Base-by-base conservation (phyloP, 1,140 invertebrate species). In the Drosophila gunungcola region DNA sequence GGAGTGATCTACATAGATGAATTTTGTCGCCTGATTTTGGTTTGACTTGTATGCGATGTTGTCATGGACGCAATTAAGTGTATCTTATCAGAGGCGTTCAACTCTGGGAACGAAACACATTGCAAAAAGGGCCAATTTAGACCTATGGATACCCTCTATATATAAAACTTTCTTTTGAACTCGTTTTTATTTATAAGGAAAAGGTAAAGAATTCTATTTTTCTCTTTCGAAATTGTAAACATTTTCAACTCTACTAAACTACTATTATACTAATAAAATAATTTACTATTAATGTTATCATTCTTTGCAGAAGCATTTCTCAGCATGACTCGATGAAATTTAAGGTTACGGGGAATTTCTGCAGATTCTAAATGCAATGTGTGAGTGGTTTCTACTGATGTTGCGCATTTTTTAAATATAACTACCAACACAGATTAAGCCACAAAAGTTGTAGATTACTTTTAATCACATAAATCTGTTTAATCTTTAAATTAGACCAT, bases 81-180 rank as follows among this genome's bases (percentile, higher is more conserved):
- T 80, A 84, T 84, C 81, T 84, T 84, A 84, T 84, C 81, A 80
- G 65, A 58, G 42, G 39, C 16, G 60, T 52, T 63, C 42, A 62
- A 62, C 49, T 52, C 55, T 36, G 61, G 73, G 68, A 53, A 67
- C 43, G 64, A 65, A 54, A 65, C 67, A 61, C 56, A 52, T 65
- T 65, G 64, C 29, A 21, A 48, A 46, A 7, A 4, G 25, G 41
- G 7, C 3, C 4, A 21, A 13, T 39, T 1, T 4, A 27, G 42
- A 34, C 11, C n/a, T 1, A 21, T 5, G 13, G 25, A 56, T 48
- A 68, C 62, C 67, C 52, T 46, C 11, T 11, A 21, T 21, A 21
- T 21, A 21, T 21, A 45, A 7, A 7, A 45, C 3, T 11, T 45
- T 11, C 3, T 25, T 45, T 21, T 0, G 0, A 45, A 2, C 3